Evolutionary conservation across 2,888 invertebrate species (phyloP), one percentile per base, ranked within the genome.

Genomic region (Eristalis intricaria): DNA sequence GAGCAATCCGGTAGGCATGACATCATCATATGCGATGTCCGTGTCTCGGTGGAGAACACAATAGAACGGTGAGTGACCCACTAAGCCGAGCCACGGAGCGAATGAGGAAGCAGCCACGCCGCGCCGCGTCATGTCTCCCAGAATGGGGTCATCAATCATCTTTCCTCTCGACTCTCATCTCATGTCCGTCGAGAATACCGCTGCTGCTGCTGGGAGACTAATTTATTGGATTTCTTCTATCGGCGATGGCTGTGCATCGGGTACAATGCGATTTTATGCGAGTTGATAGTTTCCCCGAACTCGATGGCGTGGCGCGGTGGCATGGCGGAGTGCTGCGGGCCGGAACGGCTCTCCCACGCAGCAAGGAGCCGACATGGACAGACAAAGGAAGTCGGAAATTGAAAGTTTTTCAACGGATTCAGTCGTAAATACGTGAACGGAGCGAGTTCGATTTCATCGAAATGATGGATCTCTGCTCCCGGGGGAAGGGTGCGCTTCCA

Each of bases 131-230:
- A 32, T 78, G 74, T 69, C 29, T 68, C 50, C 60, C 73, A 66
- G 73, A 82, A 78, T 82, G 65, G 70, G 82, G 74, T 66, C 78
- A 86, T 86, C 86, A 86, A 86, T 86, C 86, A 82, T 82, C 58
- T 79, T 56, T 56, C 22, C 65, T 79, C 66, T 56, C 26, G 40
- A 71, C 65, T 65, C 65, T 71, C 65, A 79, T 75, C 58, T 75
- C 75, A 13, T 13, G 38, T 38, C 38, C 38, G 69, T 81, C 68
- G 60, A 64, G 77, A 65, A 60, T 69, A 32, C 32, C 0, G 63
- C 29, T 71, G 60, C 79, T 50, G 76, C 60, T 40, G 50, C 19
- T 50, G 60, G 68, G 65, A 58, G 43, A 73, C 73, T 85, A 85
- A 86, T 82, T 82, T 82, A 82, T 82, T 86, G 75, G 73, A 58